Percentiles rank a stretch among this genome's conserved stretches.
phyloP scores from a whole-genome alignment of 1,140 invertebrate genomes.

The Leptonema lineaticorne region DNA sequence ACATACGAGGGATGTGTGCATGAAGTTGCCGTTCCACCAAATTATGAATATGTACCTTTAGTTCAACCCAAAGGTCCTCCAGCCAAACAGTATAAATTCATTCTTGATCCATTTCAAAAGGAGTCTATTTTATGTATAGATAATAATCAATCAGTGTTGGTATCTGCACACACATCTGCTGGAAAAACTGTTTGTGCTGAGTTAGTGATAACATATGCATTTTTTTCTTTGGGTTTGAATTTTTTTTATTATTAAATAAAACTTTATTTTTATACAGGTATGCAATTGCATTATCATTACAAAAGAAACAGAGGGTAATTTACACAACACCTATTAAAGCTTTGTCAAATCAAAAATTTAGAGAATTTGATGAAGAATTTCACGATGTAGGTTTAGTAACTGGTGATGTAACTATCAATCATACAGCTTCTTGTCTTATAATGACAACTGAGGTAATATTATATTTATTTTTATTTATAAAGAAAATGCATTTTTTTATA shows the following conservation, averaged over 20 bases:
- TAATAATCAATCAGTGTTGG: constrained; percentile 96
- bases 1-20: constrained; percentile 88
- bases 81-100: constrained; percentile 92
- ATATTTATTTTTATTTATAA: background rate
- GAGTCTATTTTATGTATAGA: constrained; percentile 97
- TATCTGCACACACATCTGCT: constrained; percentile 99
- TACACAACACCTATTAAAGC: constrained; percentile 99
- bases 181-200: constrained; percentile 99
- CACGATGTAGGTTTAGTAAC: constrained; percentile 97
- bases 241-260: background rate
- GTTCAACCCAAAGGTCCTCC: constrained; percentile 64
- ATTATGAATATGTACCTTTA: constrained; percentile 78
- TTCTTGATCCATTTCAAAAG: constrained; percentile 97
- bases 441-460: constrained; percentile 94
- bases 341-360: constrained; percentile 98
- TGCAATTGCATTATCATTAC: constrained; percentile 70
- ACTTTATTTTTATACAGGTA: constrained; percentile 57
- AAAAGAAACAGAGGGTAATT: constrained; percentile 85
- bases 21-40: constrained; percentile 84
- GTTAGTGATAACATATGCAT: constrained; percentile 62
- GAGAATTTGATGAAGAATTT: constrained; percentile 98
- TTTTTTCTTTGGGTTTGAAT: constrained; percentile 5
- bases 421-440: constrained; percentile 94
- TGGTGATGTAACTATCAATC: constrained; percentile 99
- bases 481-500: background rate